These are phyloP conservation scores for Netelia virgata DNA, from an alignment of 2,888 invertebrate species.

Conservation along the genomic window DNA sequence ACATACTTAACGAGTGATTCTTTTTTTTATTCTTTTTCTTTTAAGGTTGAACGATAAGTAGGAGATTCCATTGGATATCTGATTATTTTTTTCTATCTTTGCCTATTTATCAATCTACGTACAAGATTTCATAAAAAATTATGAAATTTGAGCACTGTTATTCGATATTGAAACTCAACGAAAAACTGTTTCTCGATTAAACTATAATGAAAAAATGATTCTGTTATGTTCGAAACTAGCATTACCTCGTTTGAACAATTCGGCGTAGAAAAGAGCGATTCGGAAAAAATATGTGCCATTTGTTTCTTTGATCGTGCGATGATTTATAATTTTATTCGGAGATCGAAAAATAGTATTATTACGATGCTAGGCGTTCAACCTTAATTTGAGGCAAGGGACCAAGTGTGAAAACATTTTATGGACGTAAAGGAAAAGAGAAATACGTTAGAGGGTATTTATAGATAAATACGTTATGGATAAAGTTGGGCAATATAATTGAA, in stretches of 20 bases:
- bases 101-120: not conserved
- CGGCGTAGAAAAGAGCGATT: not conserved
- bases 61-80: too few relatives aligned
- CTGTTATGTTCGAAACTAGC: not conserved
- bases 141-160: too few relatives aligned
- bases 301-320: not conserved
- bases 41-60: conserved; percentile 23
- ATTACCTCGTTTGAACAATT: too few relatives aligned
- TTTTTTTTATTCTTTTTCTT: conserved; percentile 53
- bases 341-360: not conserved
- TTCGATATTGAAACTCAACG: too few relatives aligned
- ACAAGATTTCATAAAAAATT: not conserved
- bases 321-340: not conserved
- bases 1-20: conserved; percentile 39
- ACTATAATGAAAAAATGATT: not conserved
- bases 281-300: not conserved
- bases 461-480: conserved; percentile 6
- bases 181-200: not conserved
- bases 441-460: conserved; percentile 12
- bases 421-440: conserved; percentile 5
- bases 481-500: conserved; percentile 34
- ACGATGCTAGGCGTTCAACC: not conserved
- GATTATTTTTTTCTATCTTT: not conserved
- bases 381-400: conserved; percentile 18
- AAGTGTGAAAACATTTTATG: conserved; percentile 24